Evolutionary conservation across 2,113 vertebrate species (phyloP).

Genomic region (Jaculus jaculus): DNA sequence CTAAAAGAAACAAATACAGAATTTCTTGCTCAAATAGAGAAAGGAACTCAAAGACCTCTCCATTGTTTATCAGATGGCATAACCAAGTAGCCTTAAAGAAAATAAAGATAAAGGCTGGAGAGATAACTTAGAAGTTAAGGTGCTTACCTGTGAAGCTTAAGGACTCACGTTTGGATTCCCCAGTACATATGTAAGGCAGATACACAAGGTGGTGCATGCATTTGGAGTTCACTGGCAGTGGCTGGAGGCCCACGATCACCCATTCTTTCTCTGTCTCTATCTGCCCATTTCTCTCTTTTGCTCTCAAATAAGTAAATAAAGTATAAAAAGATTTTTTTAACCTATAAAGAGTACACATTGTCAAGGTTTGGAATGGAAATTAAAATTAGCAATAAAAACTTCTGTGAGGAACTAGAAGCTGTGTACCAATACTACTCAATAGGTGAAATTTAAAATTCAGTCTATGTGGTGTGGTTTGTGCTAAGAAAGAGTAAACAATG

Average conservation of each 20-base stretch:
- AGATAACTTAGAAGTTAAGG: too few species aligned
- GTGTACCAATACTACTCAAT: background rate
- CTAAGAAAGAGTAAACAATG: background rate
- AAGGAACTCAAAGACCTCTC: slow-evolving; percentile 13
- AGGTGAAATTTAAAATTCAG: slow-evolving; percentile 17
- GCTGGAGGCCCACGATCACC: too few species aligned
- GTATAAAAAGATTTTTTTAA: background rate
- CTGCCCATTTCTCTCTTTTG: too few species aligned
- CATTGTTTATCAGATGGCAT: background rate
- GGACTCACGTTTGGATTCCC: too few species aligned
- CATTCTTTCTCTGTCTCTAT: too few species aligned
- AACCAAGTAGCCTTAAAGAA: background rate
- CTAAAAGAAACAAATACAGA: background rate
- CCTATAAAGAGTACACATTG: background rate
- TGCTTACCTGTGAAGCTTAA: too few species aligned
- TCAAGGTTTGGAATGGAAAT: background rate
- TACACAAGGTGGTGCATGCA: too few species aligned
- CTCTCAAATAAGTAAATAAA: too few species aligned
- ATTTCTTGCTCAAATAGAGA: background rate
- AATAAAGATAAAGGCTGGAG: background rate
- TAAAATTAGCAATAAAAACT: slow-evolving; percentile 4
- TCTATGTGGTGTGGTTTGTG: background rate
- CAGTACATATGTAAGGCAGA: too few species aligned
- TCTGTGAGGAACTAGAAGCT: background rate
- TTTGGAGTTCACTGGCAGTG: too few species aligned